Base-by-base conservation (phyloP, 2,113 vertebrate genomes). In the Ornithorhynchus anatinus region DNA sequence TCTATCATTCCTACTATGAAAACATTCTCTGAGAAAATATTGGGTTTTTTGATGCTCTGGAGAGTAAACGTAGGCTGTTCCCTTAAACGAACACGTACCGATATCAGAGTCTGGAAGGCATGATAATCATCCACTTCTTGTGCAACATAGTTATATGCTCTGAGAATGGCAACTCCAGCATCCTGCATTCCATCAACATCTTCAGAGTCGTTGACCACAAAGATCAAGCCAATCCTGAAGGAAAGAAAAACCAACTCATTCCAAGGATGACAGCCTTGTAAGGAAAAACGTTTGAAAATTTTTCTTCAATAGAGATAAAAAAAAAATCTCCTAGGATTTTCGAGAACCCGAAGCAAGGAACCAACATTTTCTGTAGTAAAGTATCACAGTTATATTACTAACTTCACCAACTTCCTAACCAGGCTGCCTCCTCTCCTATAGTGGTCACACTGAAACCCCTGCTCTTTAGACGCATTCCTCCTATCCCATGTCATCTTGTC, bases 181-280 rank as follows among this genome's bases (percentile, higher is more conserved):
- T 99, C 96, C 78, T 98, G 90, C 89, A 96, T 94, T 1, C 96
- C 98, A 81, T 99, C 96, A 22, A 97, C 74, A 37, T 97, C 95
- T 15, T 99, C 96, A 0, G 88, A 92, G 37, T 95, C 94, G 13
- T 96, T 92, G 84, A 99, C 97, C 79, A 98, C 96, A 65, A 99
- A 99, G 78, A 99, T 95, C 45, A 99, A 75, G 35, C 97, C 97
- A 64, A 99, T 86, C 82, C 94, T 95, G 78, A 25, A 81, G 59
- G 6, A 40, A 84, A 67, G 7, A 64, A 36, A 70, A 85, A 40
- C 33, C 44, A 52, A 66, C 68, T 29, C 69, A 64, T 57, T 17
- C 27, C 51, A 36, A 72, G 58, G 20, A 42, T 63, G 2, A 37
- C 19, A 17, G 38, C 22, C 29, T 19, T 53, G 0, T 37, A 31